phyloP scores from a whole-genome alignment of 2,113 vertebrate genomes.

The Paratilapia polleni region DNA sequence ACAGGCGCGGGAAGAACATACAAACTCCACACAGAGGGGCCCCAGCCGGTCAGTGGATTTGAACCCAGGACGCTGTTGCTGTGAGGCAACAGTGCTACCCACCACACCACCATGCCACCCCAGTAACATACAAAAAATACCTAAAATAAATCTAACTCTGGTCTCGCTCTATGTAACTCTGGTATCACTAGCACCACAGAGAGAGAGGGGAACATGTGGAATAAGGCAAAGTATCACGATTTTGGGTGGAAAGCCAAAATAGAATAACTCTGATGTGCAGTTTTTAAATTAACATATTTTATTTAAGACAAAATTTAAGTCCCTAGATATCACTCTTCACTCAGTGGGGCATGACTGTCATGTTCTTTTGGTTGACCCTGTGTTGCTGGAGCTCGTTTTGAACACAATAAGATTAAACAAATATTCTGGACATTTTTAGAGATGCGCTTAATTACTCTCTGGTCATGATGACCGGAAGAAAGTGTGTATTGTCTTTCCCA shows the following conservation, averaged over 20 bases:
- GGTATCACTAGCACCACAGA: background rate
- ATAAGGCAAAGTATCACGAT: too few species aligned
- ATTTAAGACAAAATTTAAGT: too few species aligned
- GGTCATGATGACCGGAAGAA: background rate
- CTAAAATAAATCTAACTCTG: background rate
- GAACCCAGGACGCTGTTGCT: background rate
- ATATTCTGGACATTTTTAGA: background rate
- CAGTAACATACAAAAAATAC: background rate
- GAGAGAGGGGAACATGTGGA: background rate
- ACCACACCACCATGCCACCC: background rate
- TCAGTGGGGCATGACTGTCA: background rate
- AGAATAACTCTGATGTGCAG: too few species aligned
- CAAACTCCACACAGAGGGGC: background rate
- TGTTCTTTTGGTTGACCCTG: background rate
- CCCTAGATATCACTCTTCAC: background rate
- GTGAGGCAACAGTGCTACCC: background rate
- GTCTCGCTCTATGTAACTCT: background rate
- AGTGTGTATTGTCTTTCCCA: background rate
- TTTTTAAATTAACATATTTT: too few species aligned
- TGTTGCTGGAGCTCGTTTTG: background rate
- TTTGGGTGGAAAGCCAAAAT: too few species aligned
- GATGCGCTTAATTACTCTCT: background rate
- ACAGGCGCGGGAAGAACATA: background rate
- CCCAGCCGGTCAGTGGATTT: rapidly evolving
- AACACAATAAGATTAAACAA: background rate